Percentiles rank a stretch among this genome's conserved stretches.
Evolutionary conservation across 2,888 invertebrate species (phyloP).

Genomic region (Parnassius glacialis): DNA sequence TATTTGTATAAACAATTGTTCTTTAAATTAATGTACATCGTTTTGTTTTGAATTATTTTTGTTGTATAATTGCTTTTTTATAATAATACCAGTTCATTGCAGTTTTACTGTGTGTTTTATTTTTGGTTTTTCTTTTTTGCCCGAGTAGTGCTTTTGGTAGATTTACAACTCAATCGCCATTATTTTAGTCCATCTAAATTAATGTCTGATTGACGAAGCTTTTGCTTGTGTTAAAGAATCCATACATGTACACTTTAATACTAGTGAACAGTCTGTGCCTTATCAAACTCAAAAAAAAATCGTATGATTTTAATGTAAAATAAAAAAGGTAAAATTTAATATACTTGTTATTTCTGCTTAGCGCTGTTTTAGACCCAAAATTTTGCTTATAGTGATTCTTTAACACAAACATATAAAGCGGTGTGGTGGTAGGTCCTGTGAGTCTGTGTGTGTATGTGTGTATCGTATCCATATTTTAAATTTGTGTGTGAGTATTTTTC

Average conservation of each 20-base stretch:
- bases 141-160: slow-evolving; percentile 64
- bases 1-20: slow-evolving; percentile 87
- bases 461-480: slow-evolving; percentile 41
- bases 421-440: slow-evolving; percentile 53
- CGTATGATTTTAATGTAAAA: slow-evolving; percentile 1
- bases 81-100: slow-evolving; percentile 87
- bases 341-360: slow-evolving; percentile 21
- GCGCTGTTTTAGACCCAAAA: slow-evolving; percentile 8
- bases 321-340: slow-evolving; percentile 2
- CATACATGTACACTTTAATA: slow-evolving; percentile 15
- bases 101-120: slow-evolving; percentile 85
- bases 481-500: slow-evolving; percentile 58
- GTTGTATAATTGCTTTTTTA: slow-evolving; percentile 88
- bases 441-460: slow-evolving; percentile 25
- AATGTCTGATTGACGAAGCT: slow-evolving; percentile 43
- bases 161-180: slow-evolving; percentile 41
- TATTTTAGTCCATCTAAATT: slow-evolving; percentile 51
- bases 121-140: slow-evolving; percentile 59
- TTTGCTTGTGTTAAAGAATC: slow-evolving; percentile 69
- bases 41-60: slow-evolving; percentile 88
- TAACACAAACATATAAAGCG: slow-evolving; percentile 56
- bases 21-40: slow-evolving; percentile 89
- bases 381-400: slow-evolving; percentile 41
- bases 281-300: slow-evolving; percentile 28
- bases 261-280: slow-evolving; percentile 39